A percentile compares a stretch with the other conserved stretches of the same genome.
These are phyloP conservation scores for Sebastes reedi DNA, from an alignment of 2,797 vertebrate genomes.

Conservation along the genomic window DNA sequence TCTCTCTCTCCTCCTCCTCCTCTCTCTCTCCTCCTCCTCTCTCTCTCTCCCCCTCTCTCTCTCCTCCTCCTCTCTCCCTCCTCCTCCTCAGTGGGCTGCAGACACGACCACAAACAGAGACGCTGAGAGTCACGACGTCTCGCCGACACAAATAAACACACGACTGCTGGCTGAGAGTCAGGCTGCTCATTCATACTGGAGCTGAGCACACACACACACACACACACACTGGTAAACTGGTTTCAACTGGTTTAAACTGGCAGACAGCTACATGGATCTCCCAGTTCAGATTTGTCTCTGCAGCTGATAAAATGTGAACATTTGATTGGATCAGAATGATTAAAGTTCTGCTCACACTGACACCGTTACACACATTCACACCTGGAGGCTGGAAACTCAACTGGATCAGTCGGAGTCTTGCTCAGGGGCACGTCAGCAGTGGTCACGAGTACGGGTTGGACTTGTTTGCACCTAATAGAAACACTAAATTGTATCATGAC, in stretches of 20 bases:
- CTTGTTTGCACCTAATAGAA: neutral
- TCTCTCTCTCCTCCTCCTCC: neutral
- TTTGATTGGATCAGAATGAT: neutral
- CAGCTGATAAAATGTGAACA: neutral
- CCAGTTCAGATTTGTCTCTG: neutral
- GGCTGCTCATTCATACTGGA: slow-evolving; percentile 19
- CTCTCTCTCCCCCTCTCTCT: neutral
- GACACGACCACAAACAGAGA: slow-evolving; percentile 27
- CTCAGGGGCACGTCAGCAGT: neutral
- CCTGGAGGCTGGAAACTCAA: no score
- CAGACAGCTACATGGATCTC: neutral
- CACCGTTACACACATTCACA: neutral
- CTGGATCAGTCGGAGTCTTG: no score
- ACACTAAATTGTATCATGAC: no score
- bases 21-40: neutral
- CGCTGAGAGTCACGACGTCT: slow-evolving; percentile 43
- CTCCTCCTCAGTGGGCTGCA: slow-evolving; percentile 28
- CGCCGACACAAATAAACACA: slow-evolving; percentile 37
- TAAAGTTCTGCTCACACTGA: neutral
- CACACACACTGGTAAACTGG: neutral
- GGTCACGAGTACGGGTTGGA: neutral
- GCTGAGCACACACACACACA: neutral
- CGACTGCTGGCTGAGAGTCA: slow-evolving; percentile 8
- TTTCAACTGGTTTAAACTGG: neutral
- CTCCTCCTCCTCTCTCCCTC: neutral